Percentiles rank a stretch among this genome's conserved stretches.
Evolutionary conservation across 2,113 vertebrate genomes (phyloP).

Genomic region (Raphicerus campestris): DNA sequence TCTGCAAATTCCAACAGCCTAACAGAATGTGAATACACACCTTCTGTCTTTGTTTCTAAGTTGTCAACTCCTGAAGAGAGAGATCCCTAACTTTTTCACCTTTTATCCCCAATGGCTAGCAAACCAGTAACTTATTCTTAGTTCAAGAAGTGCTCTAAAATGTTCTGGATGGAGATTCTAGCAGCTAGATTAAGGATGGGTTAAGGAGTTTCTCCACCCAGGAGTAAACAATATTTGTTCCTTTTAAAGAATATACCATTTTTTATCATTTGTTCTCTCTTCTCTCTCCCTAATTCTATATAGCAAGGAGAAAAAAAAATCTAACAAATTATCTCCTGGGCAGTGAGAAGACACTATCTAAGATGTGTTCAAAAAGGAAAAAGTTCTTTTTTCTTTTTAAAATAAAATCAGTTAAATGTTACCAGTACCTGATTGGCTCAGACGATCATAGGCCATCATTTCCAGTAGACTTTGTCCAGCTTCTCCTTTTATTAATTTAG

Average conservation of each 20-base stretch:
- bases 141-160: neutral
- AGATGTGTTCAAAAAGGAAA: neutral
- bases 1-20: neutral
- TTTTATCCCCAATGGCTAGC: neutral
- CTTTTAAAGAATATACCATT: neutral
- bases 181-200: neutral
- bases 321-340: neutral
- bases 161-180: neutral
- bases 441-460: conserved; percentile 90
- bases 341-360: neutral
- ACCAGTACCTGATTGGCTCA: conserved; percentile 92
- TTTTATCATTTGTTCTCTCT: neutral
- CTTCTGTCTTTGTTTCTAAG: neutral
- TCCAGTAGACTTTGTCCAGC: conserved; percentile 84
- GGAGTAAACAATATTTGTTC: neutral
- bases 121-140: neutral
- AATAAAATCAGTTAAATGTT: conserved; percentile 35
- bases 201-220: neutral
- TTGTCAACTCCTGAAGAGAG: neutral
- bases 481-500: conserved; percentile 88
- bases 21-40: neutral
- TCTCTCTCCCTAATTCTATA: neutral
- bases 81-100: neutral
- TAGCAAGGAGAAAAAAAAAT: neutral
- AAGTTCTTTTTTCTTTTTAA: neutral